Percentiles rank a stretch among this genome's conserved stretches.
Conservation (phyloP, 2,797 vertebrate genomes). For the Hemitrygon akajei region DNA sequence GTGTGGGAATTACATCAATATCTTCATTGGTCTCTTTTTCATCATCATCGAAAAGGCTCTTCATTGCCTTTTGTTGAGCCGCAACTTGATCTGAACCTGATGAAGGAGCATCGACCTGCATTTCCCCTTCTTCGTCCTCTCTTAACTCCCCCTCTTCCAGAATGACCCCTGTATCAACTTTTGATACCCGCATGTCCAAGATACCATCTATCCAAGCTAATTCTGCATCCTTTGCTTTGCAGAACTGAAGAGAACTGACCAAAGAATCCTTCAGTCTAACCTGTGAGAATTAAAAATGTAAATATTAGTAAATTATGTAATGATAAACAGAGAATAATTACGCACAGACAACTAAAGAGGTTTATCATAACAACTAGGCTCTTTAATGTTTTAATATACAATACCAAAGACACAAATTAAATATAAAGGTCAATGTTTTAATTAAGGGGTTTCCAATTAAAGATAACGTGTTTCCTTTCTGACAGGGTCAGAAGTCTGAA, state of each 20-base stretch:
- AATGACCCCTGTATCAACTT: slow-evolving; percentile 93
- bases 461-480: too few relatives aligned
- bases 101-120: slow-evolving; percentile 67
- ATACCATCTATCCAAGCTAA: slow-evolving; percentile 95
- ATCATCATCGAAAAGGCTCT: slow-evolving; percentile 88
- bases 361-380: neutral
- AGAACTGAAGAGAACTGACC: slow-evolving; percentile 96
- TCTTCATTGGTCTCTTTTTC: slow-evolving; percentile 86
- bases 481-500: too few relatives aligned
- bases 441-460: too few relatives aligned
- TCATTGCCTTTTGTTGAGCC: slow-evolving; percentile 81
- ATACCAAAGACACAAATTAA: neutral
- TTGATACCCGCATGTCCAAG: slow-evolving; percentile 92
- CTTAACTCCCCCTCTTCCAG: slow-evolving; percentile 78
- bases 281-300: slow-evolving; percentile 52
- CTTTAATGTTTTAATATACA: neutral
- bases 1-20: slow-evolving; percentile 87
- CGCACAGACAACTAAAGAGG: neutral
- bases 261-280: slow-evolving; percentile 95
- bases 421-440: neutral
- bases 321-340: neutral
- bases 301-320: slow-evolving; percentile 5
- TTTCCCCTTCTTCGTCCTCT: slow-evolving; percentile 75
- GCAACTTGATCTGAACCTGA: slow-evolving; percentile 52
- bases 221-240: slow-evolving; percentile 93